Base-by-base conservation (phyloP, 2,888 invertebrate species). In the Doris montereyensis region DNA sequence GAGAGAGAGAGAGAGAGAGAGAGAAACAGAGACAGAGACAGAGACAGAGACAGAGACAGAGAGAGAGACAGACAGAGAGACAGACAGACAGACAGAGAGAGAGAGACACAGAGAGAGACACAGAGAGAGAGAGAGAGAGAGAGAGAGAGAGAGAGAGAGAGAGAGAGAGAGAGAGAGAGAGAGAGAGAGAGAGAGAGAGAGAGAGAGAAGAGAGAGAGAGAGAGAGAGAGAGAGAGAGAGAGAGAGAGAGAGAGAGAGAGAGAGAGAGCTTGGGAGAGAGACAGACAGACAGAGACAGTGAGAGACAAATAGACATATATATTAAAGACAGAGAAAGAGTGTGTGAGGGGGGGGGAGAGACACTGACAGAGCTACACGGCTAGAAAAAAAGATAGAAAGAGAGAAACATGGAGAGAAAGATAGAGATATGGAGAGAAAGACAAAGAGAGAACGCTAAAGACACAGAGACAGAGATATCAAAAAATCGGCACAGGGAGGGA, bases 211-310 rank as follows among this genome's bases (percentile, higher is more conserved):
- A 30, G 30, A 30, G 32, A 30, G 34, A 0, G 32, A 32, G 32
- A 32, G 32, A 30, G 70, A 32, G 70, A 70, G n/a, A n/a, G n/a
- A 32, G 32, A 32, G 70, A 70, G 70, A 70, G 70, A 70, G 32
- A 32, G 32, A n/a, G n/a, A n/a, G 1, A 32, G 32, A 32, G 32
- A 70, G 70, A 70, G 32, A 70, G 70, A 70, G 70, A 70, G 70
- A 70, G 28, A 70, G 70, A 70, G 32, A 70, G 70, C 8, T 17
- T n/a, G n/a, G n/a, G n/a, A n/a, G 67, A 67, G 67, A 67, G 10
- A 67, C 17, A 28, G 3, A 67, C 26, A 67, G 10, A 67, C 26
- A 67, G 67, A 67, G 67, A 67, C 3, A 30, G 13, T 17, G 70
- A 30, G n/a, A 13, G 30, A 30, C 21, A 34, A 34, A 1, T 28